Conservation (phyloP, 2,888 invertebrate species). For the Neoascia interrupta region DNA sequence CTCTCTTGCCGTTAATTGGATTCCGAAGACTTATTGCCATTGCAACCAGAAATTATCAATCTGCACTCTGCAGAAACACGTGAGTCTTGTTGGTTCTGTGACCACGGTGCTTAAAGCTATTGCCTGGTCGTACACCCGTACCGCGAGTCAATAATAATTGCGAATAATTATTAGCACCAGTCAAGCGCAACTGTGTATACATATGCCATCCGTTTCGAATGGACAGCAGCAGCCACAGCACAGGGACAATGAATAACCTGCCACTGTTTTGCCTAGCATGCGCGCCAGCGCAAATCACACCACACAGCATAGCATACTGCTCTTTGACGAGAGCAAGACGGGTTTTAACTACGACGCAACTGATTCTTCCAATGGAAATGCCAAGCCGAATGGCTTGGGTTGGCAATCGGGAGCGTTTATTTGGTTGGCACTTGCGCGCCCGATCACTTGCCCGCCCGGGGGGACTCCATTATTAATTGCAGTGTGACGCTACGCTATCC, state of each 20-base stretch:
- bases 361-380: slow-evolving; percentile 18
- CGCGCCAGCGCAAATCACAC: slow-evolving; percentile 34
- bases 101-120: slow-evolving; percentile 22
- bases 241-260: slow-evolving; percentile 63
- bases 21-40: slow-evolving; percentile 66
- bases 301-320: not conserved
- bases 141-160: slow-evolving; percentile 62
- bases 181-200: slow-evolving; percentile 67
- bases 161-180: slow-evolving; percentile 69
- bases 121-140: not conserved
- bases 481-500: slow-evolving; percentile 36
- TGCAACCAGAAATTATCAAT: slow-evolving; percentile 68
- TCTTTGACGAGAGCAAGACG: slow-evolving; percentile 48
- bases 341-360: slow-evolving; percentile 64
- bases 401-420: slow-evolving; percentile 61
- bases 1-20: slow-evolving; percentile 66
- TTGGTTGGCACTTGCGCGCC: slow-evolving; percentile 53
- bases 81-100: slow-evolving; percentile 49
- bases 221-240: slow-evolving; percentile 18
- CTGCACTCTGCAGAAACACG: slow-evolving; percentile 53
- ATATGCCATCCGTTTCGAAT: slow-evolving; percentile 50
- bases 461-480: slow-evolving; percentile 58
- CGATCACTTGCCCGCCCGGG: slow-evolving; percentile 32
- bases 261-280: slow-evolving; percentile 61
- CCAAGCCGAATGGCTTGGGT: slow-evolving; percentile 24